A percentile compares a stretch with the other conserved stretches of the same genome.
phyloP scores from a whole-genome alignment of 2,113 vertebrate genomes.

The Rhombomys opimus region DNA sequence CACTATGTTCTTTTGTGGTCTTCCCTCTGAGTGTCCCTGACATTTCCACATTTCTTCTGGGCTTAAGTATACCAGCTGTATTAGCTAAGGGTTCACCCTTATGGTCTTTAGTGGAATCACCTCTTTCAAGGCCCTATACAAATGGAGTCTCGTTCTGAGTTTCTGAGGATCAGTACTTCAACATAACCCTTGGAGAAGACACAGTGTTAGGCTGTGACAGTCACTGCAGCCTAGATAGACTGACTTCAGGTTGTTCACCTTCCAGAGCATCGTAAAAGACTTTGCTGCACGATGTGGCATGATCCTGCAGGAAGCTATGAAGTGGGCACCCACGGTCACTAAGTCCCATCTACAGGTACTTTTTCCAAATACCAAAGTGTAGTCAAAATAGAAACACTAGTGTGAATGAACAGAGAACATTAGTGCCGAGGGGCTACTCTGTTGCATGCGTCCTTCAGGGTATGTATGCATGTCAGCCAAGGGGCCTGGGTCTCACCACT shows the following conservation, averaged over 20 bases:
- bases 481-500: background rate
- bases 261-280: slow-evolving; percentile 97
- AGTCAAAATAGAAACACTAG: background rate
- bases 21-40: background rate
- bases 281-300: slow-evolving; percentile 98
- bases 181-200: background rate
- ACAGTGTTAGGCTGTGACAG: background rate
- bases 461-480: background rate
- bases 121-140: slow-evolving; percentile 29
- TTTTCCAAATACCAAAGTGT: background rate
- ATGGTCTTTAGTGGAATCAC: background rate
- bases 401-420: background rate
- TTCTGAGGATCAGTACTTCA: background rate
- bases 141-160: background rate
- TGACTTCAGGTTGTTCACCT: background rate
- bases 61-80: background rate
- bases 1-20: background rate
- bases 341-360: slow-evolving; percentile 97
- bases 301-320: slow-evolving; percentile 98
- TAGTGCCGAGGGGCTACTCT: background rate
- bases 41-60: background rate
- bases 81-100: background rate
- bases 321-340: slow-evolving; percentile 98
- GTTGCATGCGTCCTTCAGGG: background rate
- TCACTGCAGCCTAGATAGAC: background rate